phyloP scores from a whole-genome alignment of 1,140 invertebrate species.

The Conus ventricosus region DNA sequence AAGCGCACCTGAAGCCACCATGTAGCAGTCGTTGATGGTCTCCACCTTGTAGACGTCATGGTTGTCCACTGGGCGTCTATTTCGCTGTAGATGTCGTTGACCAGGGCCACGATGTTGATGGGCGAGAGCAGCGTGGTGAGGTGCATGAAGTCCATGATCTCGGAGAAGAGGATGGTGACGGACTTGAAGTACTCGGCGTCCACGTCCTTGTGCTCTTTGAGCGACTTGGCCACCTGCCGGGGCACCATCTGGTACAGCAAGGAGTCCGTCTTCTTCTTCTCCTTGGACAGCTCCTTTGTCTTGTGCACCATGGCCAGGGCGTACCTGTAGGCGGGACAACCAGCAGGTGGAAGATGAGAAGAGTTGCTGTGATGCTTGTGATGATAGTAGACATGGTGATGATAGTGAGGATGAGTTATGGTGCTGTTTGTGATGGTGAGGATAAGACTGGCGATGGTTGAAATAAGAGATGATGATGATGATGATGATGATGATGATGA shows the following conservation, averaged over 20 bases:
- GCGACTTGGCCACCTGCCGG: constrained; percentile 68
- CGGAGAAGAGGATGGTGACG: constrained; percentile 72
- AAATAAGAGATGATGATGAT: no score
- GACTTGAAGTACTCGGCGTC: constrained; percentile 59
- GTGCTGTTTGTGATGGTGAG: no score
- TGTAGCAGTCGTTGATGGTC: constrained; percentile 62
- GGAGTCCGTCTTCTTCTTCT: constrained; percentile 66
- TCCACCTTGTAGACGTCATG: constrained; percentile 66
- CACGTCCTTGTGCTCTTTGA: constrained; percentile 15
- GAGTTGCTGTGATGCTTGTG: background rate
- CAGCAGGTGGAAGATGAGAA: background rate
- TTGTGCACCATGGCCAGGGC: constrained; percentile 66
- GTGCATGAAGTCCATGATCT: constrained; percentile 59
- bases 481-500: constrained; percentile 44
- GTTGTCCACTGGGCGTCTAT: constrained; percentile 54
- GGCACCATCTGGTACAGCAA: constrained; percentile 78
- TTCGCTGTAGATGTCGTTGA: constrained; percentile 50
- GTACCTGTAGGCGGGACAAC: constrained; percentile 46
- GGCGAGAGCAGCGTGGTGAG: constrained; percentile 49
- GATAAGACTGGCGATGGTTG: no score
- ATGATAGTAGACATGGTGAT: background rate
- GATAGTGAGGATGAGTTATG: no score
- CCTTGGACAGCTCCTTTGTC: constrained; percentile 64
- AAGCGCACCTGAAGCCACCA: constrained; percentile 58
- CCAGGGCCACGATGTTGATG: constrained; percentile 46